Evolutionary conservation across 2,797 vertebrate species (phyloP), one percentile per base, ranked within the genome.

Genomic region (Eremophila alpestris): DNA sequence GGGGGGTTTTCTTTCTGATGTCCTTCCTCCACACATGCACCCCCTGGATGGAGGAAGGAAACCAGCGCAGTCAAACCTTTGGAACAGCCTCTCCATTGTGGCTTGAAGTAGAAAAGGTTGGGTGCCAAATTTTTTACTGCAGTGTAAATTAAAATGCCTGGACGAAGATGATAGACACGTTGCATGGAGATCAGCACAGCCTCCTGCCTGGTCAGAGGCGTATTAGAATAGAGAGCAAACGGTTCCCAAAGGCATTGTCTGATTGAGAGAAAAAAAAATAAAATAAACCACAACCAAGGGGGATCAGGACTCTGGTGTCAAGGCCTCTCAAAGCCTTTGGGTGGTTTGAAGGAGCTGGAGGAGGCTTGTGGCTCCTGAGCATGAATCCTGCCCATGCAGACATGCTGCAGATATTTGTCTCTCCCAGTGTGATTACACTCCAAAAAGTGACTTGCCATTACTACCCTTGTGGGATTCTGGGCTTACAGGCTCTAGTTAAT

Each of bases 121-220:
- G 89, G 92, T 96, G 95, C 90, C 95, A 95, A 90, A 71, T 92
- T 94, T 96, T 96, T 95, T 96, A 94, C 97, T 97, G 97, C 97
- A 97, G 97, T 97, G 95, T 96, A 94, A 96, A 97, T 96, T 97
- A 95, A 96, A 97, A 97, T 96, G 96, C 96, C 91, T 90, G 94
- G 87, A 81, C 60, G 45, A 56, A 90, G 89, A 93, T 96, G 97
- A 97, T 83, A 96, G 95, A 90, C 96, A 95, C 90, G 65, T 92
- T 0, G 76, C 29, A 51, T 23, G 73, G 94, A 94, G 91, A 87
- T 86, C 45, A 30, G 84, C 18, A 10, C 93, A 94, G 94, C 79
- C 93, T 90, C 86, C 80, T 89, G 91, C 91, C 83, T 74, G 48
- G 78, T 73, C 87, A 80, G 64, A 91, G 62, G 59, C 26, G 1